Conservation (phyloP, 2,797 vertebrate species). For the Remorina albescens region DNA sequence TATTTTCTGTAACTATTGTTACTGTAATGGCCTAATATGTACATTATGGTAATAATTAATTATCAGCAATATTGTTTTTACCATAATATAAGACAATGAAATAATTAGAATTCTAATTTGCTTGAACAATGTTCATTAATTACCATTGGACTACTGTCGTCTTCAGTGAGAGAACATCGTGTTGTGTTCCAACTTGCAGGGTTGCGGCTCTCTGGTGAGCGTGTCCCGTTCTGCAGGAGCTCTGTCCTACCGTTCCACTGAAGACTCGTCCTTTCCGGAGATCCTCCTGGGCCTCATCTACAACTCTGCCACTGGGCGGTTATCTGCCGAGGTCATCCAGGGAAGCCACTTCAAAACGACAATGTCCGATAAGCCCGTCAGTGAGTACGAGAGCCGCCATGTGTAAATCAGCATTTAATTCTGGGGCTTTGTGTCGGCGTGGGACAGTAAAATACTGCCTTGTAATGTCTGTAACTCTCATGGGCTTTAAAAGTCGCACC, state of each 20-base stretch:
- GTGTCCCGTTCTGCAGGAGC: conserved; percentile 93
- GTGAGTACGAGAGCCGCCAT: conserved; percentile 57
- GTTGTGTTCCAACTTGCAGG: conserved; percentile 82
- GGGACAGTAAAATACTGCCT: background rate
- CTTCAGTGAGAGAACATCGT: too few relatives aligned
- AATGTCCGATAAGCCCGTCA: conserved; percentile 93
- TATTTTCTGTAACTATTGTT: too few relatives aligned
- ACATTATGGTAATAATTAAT: too few relatives aligned
- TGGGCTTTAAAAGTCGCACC: too few relatives aligned
- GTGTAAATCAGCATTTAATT: background rate
- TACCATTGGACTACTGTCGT: too few relatives aligned
- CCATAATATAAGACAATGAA: background rate
- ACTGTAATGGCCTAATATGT: too few relatives aligned
- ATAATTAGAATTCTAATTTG: too few relatives aligned
- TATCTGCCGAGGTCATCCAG: conserved; percentile 97
- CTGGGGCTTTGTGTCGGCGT: background rate
- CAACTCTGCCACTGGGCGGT: conserved; percentile 93
- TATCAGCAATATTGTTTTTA: too few relatives aligned
- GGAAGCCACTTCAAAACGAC: conserved; percentile 98
- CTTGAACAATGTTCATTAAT: too few relatives aligned
- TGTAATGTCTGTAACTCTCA: background rate
- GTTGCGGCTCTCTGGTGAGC: conserved; percentile 94
- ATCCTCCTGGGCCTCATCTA: conserved; percentile 96
- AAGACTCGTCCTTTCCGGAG: conserved; percentile 91
- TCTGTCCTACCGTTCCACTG: conserved; percentile 92